Base-by-base conservation (phyloP, 2,113 vertebrate species). In the Neomonachus schauinslandi region DNA sequence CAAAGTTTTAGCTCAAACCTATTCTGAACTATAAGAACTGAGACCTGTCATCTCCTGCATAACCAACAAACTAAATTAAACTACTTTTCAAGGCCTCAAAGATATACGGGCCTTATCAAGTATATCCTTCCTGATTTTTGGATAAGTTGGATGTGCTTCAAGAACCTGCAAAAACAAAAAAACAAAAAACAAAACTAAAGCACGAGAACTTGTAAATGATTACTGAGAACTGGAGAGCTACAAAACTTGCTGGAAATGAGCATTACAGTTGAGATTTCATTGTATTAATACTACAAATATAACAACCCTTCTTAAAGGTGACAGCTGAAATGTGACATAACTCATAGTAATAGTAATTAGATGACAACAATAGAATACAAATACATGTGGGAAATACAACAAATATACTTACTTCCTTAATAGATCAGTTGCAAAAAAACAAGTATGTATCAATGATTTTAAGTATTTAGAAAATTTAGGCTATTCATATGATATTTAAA, bases 111-210 rank as follows among this genome's bases (percentile, higher is more conserved):
- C 99, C 98, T 99, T 99, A 98, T 99, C 99, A 98, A 99, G 98
- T 97, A 99, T 99, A 97, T 99, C 99, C 95, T 99, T 99, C 97
- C 99, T 99, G 98, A 99, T 99, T 98, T 99, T 99, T 11, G 99
- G 99, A 93, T 99, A 99, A 98, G 99, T 98, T 97, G 99, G 99
- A 98, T 99, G 99, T 96, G 98, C 98, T 98, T 99, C 98, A 97
- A 99, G 98, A 97, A 99, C 99, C 99, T 99, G 98, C 65, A 90
- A 97, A 98, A 97, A 98, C 89, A 77, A 94, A 96, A 81, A 86
- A 79, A 46, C 61, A 31, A 65, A 65, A 65, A 83, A 71, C 22
- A 63, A 55, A 59, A 67, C 24, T 63, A 87, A 71, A 84, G 42
- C 59, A 39, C 4, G 95, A 16, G 69, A 98, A 55, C 31, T 89